phyloP scores from a whole-genome alignment of 92 coral and sea anemone genomes.

The Zoanthus gigantus region DNA sequence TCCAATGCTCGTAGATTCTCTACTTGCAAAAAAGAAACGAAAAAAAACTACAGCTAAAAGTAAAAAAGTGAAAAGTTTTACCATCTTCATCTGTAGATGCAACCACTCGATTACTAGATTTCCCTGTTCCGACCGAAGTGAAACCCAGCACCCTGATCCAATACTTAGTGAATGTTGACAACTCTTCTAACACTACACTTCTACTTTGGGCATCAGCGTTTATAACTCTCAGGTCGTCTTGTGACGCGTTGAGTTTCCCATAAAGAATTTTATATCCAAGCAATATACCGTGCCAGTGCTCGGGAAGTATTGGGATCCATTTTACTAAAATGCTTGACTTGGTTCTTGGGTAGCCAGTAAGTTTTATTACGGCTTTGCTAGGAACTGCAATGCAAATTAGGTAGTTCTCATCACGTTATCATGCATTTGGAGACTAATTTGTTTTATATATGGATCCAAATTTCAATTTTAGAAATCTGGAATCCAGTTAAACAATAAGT shows the following conservation, averaged over 20 bases:
- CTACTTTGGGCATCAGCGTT: slow-evolving; percentile 6
- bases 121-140: slow-evolving; percentile 58
- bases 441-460: no score
- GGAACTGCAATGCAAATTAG: slow-evolving; percentile 41
- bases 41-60: neutral
- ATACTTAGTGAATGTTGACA: slow-evolving; percentile 50
- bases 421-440: no score
- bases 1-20: no score
- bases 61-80: slow-evolving; percentile 15
- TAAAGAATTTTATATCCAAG: slow-evolving; percentile 52
- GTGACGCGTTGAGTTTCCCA: slow-evolving; percentile 29
- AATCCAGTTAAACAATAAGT: no score
- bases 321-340: slow-evolving; percentile 51
- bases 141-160: slow-evolving; percentile 46
- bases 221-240: slow-evolving; percentile 21
- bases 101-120: slow-evolving; percentile 27
- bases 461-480: no score
- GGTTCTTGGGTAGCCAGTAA: slow-evolving; percentile 42
- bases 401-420: no score
- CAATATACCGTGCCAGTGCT: slow-evolving; percentile 46
- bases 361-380: slow-evolving; percentile 41
- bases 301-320: slow-evolving; percentile 51
- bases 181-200: neutral
- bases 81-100: slow-evolving; percentile 66
- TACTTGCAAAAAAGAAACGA: neutral